Conservation (phyloP, 2,888 invertebrate genomes). For the Marronus borbonicus region DNA sequence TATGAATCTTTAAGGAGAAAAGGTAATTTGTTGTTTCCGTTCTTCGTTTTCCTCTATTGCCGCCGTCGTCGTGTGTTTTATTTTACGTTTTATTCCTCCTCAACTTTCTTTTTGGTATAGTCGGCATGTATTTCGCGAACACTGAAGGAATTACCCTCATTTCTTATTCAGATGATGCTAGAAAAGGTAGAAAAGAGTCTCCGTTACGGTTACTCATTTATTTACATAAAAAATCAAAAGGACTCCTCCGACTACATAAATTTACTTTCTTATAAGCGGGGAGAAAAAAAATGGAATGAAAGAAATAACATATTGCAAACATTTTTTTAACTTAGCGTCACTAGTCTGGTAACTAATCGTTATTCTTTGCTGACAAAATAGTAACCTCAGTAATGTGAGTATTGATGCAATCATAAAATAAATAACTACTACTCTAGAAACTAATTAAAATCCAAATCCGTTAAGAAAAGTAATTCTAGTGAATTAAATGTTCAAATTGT, state of each 20-base stretch:
- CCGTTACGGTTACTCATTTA: constrained; percentile 42
- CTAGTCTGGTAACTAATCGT: no score
- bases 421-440: no score
- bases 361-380: no score
- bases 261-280: neutral
- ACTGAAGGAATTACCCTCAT: constrained; percentile 45
- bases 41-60: constrained; percentile 29
- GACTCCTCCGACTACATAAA: neutral
- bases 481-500: no score
- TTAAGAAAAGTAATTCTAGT: no score
- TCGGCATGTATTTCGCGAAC: constrained; percentile 26
- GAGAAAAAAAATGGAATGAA: no score
- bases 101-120: constrained; percentile 31
- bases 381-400: no score
- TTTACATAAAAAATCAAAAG: constrained; percentile 43
- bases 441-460: no score
- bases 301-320: no score
- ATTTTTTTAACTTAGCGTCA: no score
- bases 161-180: constrained; percentile 42
- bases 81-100: constrained; percentile 9
- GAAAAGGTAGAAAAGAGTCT: constrained; percentile 29
- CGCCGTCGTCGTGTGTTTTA: constrained; percentile 22
- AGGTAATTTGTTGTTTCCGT: constrained; percentile 48
- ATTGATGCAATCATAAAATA: no score
- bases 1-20: constrained; percentile 47